phyloP scores from a whole-genome alignment of 2,888 invertebrate species.

The Bembecia ichneumoniformis region DNA sequence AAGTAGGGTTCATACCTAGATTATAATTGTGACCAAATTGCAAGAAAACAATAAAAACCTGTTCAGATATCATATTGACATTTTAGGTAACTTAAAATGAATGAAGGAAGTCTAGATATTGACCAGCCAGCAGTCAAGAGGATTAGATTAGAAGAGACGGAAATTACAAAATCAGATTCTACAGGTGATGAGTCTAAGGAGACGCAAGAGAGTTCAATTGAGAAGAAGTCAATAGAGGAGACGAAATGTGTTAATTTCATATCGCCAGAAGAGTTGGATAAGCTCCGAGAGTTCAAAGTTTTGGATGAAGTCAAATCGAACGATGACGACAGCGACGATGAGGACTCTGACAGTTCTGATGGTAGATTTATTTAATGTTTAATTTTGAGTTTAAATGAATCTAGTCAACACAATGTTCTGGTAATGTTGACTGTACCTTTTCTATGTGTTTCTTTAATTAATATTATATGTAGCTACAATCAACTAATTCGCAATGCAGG shows the following conservation, averaged over 20 bases:
- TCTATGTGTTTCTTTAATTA: no score
- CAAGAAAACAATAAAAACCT: no score
- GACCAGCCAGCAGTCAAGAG: constrained; percentile 30
- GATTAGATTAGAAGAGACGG: not conserved
- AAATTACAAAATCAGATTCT: not conserved
- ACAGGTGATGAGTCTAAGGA: not conserved
- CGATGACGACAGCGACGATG: constrained; percentile 54
- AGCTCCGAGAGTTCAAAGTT: constrained; percentile 52
- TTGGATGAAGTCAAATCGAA: constrained; percentile 59
- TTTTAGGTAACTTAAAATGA: constrained; percentile 23
- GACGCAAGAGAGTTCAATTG: constrained; percentile 9
- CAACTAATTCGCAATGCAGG: no score
- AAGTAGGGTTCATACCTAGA: no score
- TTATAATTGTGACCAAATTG: no score
- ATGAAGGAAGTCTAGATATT: constrained; percentile 1
- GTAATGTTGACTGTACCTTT: no score
- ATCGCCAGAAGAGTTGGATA: constrained; percentile 40
- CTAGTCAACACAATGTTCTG: no score
- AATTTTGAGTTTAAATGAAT: no score
- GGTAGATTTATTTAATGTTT: constrained; percentile 19
- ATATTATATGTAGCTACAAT: no score
- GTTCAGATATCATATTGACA: no score
- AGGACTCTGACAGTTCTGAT: constrained; percentile 45
- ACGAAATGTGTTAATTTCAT: constrained; percentile 36
- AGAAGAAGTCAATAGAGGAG: constrained; percentile 7